Base-by-base conservation (phyloP, 2,888 invertebrate genomes). In the Beris morrisii region DNA sequence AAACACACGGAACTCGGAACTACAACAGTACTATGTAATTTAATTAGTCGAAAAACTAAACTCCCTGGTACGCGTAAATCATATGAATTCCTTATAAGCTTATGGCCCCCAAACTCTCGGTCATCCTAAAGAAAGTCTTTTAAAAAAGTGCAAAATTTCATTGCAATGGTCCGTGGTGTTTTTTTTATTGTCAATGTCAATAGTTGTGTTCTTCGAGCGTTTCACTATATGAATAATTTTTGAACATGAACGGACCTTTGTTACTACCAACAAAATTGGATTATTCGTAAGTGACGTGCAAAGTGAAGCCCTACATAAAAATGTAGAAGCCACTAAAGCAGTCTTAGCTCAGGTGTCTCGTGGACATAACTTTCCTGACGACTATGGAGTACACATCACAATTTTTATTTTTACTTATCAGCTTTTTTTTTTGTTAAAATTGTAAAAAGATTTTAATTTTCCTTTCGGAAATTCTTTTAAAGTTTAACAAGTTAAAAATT, bases 201-300 rank as follows among this genome's bases (percentile, higher is more conserved):
- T 61, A 61, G 38, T 43, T 50, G 52, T 12, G 32, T 22, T 30
- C 57, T 15, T n/a, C 57, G 53, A 53, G 56, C 65, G 66, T 46
- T 68, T 52, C n/a, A 38, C 32, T 38, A 9, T 38, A 48, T 59
- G 32, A 59, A 50, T 50, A 32, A 9, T 38, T 61, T 52, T 61
- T 61, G 50, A 61, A 52, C 61, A 61, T 52, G 61, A 61, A 61
- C 52, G 28, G 64, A 53, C 64, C 54, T 63, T 22, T 63, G 64
- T 54, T 54, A 53, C 64, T 64, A 73, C 70, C 73, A 71, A 73
- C 71, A 76, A 76, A 78, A 78, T 78, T 78, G 77, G 78, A 78
- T 78, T 78, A 78, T 72, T 71, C 70, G 69, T 65, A 66, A 66
- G 69, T 70, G 71, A 71, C 72, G 72, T 67, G 71, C 69, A 66